phyloP scores from a whole-genome alignment of 2,888 invertebrate genomes.

The Nemoura dubitans region DNA sequence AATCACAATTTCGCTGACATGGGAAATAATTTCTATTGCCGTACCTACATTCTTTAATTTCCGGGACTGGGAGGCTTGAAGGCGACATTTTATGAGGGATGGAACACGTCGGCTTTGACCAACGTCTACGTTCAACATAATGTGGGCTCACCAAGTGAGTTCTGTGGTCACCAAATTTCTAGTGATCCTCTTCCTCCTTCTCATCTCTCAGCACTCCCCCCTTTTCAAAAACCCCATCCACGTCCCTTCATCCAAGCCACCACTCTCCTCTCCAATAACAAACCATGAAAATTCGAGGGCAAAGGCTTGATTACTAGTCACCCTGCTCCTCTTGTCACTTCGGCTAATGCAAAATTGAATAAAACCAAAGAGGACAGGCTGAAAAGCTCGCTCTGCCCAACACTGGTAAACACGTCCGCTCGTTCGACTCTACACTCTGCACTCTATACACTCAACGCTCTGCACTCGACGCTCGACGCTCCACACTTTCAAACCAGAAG shows the following conservation, averaged over 20 bases:
- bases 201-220: not conserved
- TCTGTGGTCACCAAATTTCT: not conserved
- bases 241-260: not conserved
- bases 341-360: constrained; percentile 4
- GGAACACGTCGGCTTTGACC: not conserved
- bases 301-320: constrained; percentile 7
- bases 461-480: too few species aligned
- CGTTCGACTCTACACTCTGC: not conserved
- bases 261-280: constrained; percentile 7
- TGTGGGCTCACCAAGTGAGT: not conserved
- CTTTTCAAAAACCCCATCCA: not conserved
- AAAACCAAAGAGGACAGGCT: not conserved
- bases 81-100: not conserved
- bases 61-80: not conserved
- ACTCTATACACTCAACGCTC: too few species aligned
- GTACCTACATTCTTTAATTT: not conserved
- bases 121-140: not conserved
- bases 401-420: not conserved
- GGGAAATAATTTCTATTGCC: not conserved
- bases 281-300: constrained; percentile 7
- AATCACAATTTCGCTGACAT: not conserved
- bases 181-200: not conserved
- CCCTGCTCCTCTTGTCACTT: not conserved
- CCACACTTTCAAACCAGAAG: not conserved
- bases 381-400: not conserved